A percentile compares a stretch with the other conserved stretches of the same genome.
phyloP scores from a whole-genome alignment of 2,797 vertebrate species.

The Euthynnus affinis region DNA sequence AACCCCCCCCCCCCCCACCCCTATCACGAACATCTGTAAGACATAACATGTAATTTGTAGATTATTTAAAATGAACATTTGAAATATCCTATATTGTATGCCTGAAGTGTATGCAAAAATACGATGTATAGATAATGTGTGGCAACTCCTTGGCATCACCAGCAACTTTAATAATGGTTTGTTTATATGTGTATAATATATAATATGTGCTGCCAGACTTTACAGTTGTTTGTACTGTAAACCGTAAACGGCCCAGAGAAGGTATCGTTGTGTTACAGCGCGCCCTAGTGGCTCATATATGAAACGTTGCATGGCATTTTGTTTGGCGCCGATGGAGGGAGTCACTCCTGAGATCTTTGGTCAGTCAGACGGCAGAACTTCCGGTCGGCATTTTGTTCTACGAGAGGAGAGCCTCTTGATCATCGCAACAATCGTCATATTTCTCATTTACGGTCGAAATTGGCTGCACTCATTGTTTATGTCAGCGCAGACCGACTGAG shows the following conservation, averaged over 20 bases:
- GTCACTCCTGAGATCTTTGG: constrained; percentile 83
- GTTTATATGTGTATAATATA: neutral
- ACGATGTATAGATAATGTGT: too few relatives aligned
- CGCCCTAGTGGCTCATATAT: constrained; percentile 11
- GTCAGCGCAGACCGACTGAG: constrained; percentile 78
- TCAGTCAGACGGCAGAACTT: constrained; percentile 85
- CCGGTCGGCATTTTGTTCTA: constrained; percentile 89
- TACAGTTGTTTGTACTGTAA: neutral
- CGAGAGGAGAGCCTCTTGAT: constrained; percentile 85
- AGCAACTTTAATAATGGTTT: neutral
- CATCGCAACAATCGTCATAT: constrained; percentile 87
- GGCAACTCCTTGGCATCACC: neutral
- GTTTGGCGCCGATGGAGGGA: constrained; percentile 86
- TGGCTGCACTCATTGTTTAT: constrained; percentile 70
- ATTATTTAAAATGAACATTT: too few relatives aligned
- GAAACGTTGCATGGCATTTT: constrained; percentile 77
- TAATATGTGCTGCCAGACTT: neutral
- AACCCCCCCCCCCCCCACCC: too few relatives aligned
- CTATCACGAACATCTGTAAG: neutral
- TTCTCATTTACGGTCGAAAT: constrained; percentile 81
- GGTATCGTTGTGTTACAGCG: constrained; percentile 33
- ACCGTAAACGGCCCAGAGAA: neutral
- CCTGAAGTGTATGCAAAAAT: neutral
- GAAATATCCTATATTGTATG: too few relatives aligned
- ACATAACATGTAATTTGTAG: too few relatives aligned